Conservation (phyloP, 2,888 invertebrate genomes). For the Gastracanthus pulcherrimus region DNA sequence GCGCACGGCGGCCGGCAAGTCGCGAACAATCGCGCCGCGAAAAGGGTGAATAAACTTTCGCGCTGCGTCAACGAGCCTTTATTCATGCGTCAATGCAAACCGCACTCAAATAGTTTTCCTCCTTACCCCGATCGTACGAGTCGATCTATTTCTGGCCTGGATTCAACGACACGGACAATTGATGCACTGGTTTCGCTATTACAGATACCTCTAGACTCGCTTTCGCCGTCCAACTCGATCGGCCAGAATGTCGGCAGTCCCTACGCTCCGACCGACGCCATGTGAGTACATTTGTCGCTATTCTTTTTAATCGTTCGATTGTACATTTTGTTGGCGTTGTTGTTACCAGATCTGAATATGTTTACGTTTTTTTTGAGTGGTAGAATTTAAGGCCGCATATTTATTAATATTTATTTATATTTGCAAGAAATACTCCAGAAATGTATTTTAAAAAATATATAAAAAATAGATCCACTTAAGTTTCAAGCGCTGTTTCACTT, state of each 20-base stretch:
- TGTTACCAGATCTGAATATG: slow-evolving; percentile 28
- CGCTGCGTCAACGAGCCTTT: slow-evolving; percentile 4
- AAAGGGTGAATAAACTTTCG: slow-evolving; percentile 23
- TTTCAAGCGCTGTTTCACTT: no score
- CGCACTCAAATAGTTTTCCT: slow-evolving; percentile 19
- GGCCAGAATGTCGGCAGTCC: slow-evolving; percentile 69
- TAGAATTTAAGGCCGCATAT: no score
- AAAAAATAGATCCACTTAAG: no score
- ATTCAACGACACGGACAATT: slow-evolving; percentile 39
- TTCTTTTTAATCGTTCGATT: slow-evolving; percentile 5
- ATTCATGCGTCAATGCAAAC: slow-evolving; percentile 13
- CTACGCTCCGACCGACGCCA: slow-evolving; percentile 68
- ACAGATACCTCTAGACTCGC: slow-evolving; percentile 73
- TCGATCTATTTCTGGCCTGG: slow-evolving; percentile 23
- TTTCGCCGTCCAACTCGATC: slow-evolving; percentile 66
- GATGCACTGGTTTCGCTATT: slow-evolving; percentile 36
- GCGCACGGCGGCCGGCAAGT: no score
- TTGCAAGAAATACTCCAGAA: no score
- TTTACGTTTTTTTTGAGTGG: background rate
- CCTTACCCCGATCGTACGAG: background rate
- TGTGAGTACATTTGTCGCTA: slow-evolving; percentile 65
- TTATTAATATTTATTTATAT: no score
- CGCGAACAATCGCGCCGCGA: background rate
- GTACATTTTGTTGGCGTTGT: background rate
- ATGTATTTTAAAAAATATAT: no score